A percentile compares a stretch with the other conserved stretches of the same genome.
phyloP scores from a whole-genome alignment of 1,140 invertebrate genomes.

The Drosophila carrolli region DNA sequence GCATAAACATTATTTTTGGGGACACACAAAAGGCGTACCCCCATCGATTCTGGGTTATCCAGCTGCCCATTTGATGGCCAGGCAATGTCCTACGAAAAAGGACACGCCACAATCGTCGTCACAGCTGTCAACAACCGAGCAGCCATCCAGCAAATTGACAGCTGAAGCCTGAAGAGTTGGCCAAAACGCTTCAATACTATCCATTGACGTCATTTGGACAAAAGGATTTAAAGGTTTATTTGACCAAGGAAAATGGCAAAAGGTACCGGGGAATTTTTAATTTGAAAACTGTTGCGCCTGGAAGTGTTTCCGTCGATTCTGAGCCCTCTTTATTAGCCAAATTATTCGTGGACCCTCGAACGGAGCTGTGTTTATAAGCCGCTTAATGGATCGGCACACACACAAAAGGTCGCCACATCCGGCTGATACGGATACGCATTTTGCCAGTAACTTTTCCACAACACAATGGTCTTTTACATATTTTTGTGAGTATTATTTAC shows the following conservation, averaged over 20 bases:
- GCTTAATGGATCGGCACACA: constrained; percentile 74
- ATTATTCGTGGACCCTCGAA: constrained; percentile 71
- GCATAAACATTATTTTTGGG: constrained; percentile 62
- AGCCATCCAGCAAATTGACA: constrained; percentile 39
- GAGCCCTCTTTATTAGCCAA: constrained; percentile 47
- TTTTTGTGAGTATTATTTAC: constrained; percentile 46
- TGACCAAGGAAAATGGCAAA: not conserved
- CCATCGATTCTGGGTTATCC: constrained; percentile 29
- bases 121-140: constrained; percentile 52
- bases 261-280: constrained; percentile 23
- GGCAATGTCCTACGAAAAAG: constrained; percentile 39
- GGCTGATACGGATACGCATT: constrained; percentile 32
- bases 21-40: constrained; percentile 44
- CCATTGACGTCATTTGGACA: constrained; percentile 50
- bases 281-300: constrained; percentile 62
- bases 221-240: constrained; percentile 16
- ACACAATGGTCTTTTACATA: not conserved
- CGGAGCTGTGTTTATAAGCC: constrained; percentile 56
- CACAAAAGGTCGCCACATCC: constrained; percentile 75
- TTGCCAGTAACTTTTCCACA: constrained; percentile 39
- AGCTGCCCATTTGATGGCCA: constrained; percentile 34
- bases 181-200: constrained; percentile 5
- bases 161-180: constrained; percentile 27
- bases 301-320: constrained; percentile 9
- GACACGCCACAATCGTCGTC: constrained; percentile 44